Percentiles rank a stretch among this genome's conserved stretches.
These are phyloP conservation scores for Nothobranchius kuhntae DNA, from an alignment of 2,113 vertebrate genomes.

Conservation along the genomic window DNA sequence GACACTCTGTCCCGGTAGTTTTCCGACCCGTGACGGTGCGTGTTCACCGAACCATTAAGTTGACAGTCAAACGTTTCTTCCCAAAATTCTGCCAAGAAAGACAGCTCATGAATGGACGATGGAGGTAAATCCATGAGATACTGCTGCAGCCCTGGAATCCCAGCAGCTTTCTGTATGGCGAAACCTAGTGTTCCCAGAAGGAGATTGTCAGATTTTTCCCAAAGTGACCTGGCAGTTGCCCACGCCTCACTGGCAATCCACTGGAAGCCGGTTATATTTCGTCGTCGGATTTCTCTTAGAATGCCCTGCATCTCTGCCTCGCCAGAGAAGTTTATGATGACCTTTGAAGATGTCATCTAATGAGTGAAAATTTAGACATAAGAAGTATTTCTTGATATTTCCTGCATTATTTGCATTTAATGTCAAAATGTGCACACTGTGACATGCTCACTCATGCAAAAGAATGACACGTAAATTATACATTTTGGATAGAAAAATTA, in stretches of 20 bases:
- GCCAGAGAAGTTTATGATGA: slow-evolving; percentile 71
- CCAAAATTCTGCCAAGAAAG: slow-evolving; percentile 76
- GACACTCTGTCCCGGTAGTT: slow-evolving; percentile 17
- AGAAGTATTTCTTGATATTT: background rate
- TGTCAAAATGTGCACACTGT: background rate
- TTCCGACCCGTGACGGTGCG: slow-evolving; percentile 37
- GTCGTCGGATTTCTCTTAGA: slow-evolving; percentile 56
- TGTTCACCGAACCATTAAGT: slow-evolving; percentile 66
- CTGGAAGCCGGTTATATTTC: slow-evolving; percentile 70
- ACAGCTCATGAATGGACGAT: slow-evolving; percentile 30
- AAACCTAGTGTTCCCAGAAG: slow-evolving; percentile 75
- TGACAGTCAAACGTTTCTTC: slow-evolving; percentile 72
- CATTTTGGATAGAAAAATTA: background rate
- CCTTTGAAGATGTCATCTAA: slow-evolving; percentile 64
- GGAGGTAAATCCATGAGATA: slow-evolving; percentile 49
- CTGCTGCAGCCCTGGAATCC: slow-evolving; percentile 64
- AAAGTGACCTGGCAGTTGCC: slow-evolving; percentile 71
- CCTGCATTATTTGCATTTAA: too few relatives aligned
- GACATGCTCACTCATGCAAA: background rate
- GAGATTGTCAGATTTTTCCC: slow-evolving; percentile 62
- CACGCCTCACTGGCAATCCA: slow-evolving; percentile 79
- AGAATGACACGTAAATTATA: background rate
- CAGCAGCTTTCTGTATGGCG: slow-evolving; percentile 68
- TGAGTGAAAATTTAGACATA: background rate
- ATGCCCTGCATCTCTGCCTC: slow-evolving; percentile 72